Evolutionary conservation across 1,140 invertebrate genomes (phyloP).

Genomic region (Aphaenogaster rudis): DNA sequence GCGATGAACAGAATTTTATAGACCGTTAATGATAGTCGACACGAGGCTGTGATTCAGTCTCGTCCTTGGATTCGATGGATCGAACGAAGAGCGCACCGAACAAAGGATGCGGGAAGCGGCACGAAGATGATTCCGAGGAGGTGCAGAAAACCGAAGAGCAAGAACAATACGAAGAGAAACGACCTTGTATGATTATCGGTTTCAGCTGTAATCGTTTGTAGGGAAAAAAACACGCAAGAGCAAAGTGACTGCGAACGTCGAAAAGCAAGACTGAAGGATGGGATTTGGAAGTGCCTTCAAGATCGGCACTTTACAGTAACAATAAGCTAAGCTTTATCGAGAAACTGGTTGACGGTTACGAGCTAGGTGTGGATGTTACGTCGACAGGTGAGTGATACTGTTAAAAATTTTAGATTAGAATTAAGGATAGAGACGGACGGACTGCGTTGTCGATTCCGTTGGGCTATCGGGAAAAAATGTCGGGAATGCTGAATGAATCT

Average conservation of each 20-base stretch:
- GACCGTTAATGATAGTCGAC: slow-evolving; percentile 67
- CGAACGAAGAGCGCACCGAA: neutral
- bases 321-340: neutral
- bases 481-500: slow-evolving; percentile 77
- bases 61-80: slow-evolving; percentile 62
- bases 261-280: neutral
- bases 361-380: neutral
- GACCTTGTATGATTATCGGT: slow-evolving; percentile 20
- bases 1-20: slow-evolving; percentile 66
- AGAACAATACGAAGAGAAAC: neutral
- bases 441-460: slow-evolving; percentile 58
- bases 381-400: neutral
- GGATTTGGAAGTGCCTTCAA: neutral
- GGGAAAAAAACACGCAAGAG: neutral
- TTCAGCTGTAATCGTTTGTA: slow-evolving; percentile 23
- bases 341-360: slow-evolving; percentile 8
- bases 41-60: slow-evolving; percentile 58
- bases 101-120: slow-evolving; percentile 26
- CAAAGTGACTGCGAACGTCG: neutral
- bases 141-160: neutral
- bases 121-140: slow-evolving; percentile 15
- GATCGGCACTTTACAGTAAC: neutral
- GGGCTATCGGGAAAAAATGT: slow-evolving; percentile 65
- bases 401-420: slow-evolving; percentile 50
- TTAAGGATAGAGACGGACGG: slow-evolving; percentile 40